Evolutionary conservation across 2,888 invertebrate genomes (phyloP).

Genomic region (Byasa hedistus): DNA sequence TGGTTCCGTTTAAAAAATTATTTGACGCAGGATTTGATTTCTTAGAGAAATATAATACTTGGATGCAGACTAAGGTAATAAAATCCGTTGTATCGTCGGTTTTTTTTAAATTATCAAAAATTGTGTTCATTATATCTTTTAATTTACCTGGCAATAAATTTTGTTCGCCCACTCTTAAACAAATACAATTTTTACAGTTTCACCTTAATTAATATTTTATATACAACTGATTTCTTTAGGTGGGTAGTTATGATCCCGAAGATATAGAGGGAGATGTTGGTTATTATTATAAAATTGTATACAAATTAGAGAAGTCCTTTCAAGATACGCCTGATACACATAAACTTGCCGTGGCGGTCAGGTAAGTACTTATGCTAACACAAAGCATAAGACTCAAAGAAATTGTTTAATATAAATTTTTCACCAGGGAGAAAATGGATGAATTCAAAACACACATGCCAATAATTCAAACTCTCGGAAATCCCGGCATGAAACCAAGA

Average conservation of each 20-base stretch:
- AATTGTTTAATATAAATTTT: no score
- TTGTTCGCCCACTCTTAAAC: no score
- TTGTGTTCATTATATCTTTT: no score
- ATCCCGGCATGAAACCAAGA: constrained; percentile 94
- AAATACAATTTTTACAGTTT: not conserved
- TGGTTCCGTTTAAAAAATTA: constrained; percentile 91
- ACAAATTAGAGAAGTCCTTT: constrained; percentile 93
- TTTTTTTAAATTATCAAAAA: no score
- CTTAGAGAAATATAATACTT: constrained; percentile 87
- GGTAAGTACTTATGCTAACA: constrained; percentile 45
- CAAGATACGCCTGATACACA: constrained; percentile 86
- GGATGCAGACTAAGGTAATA: constrained; percentile 86
- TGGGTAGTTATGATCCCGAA: constrained; percentile 93
- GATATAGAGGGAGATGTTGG: constrained; percentile 90
- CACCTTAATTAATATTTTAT: not conserved
- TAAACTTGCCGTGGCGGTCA: constrained; percentile 83
- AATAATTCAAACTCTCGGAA: constrained; percentile 94
- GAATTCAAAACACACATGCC: constrained; percentile 93
- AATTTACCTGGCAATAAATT: no score
- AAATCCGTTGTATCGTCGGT: no score
- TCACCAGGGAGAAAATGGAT: constrained; percentile 85
- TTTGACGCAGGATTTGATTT: constrained; percentile 95
- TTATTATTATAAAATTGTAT: constrained; percentile 85
- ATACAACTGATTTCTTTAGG: constrained; percentile 64
- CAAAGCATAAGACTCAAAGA: not conserved